Percentiles rank a stretch among this genome's conserved stretches.
These are phyloP conservation scores for Symphodus melops DNA, from an alignment of 2,113 vertebrate species.

Conservation along the genomic window DNA sequence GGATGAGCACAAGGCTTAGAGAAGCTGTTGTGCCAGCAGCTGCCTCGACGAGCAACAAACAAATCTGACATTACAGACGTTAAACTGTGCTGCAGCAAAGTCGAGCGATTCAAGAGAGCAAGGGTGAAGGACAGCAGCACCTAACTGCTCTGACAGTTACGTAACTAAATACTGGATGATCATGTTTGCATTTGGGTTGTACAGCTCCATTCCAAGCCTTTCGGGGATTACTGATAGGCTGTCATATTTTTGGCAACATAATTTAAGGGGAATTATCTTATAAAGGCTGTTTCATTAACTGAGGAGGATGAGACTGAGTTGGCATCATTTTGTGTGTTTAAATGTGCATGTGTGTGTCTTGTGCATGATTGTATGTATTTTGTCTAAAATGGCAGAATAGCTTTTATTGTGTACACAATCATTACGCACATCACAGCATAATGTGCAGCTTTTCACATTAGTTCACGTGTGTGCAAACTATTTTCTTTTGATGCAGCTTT, in stretches of 20 bases:
- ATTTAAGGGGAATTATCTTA: slow-evolving; percentile 65
- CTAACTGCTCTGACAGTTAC: slow-evolving; percentile 24
- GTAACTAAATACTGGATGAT: slow-evolving; percentile 42
- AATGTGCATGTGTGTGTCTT: slow-evolving; percentile 6
- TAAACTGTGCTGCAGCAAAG: slow-evolving; percentile 27
- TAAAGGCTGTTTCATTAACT: slow-evolving; percentile 41
- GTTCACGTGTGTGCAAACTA: slow-evolving; percentile 7
- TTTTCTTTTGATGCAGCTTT: slow-evolving; percentile 40
- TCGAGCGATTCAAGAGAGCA: slow-evolving; percentile 11
- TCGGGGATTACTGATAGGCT: slow-evolving; percentile 50
- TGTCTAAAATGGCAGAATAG: slow-evolving; percentile 35
- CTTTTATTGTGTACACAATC: slow-evolving; percentile 19
- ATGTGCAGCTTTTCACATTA: slow-evolving; percentile 16
- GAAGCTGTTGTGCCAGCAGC: slow-evolving; percentile 32
- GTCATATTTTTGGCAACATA: slow-evolving; percentile 64
- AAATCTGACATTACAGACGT: slow-evolving; percentile 35
- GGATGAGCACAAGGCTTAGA: slow-evolving; percentile 45
- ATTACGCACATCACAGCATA: slow-evolving; percentile 20
- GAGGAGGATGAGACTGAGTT: slow-evolving; percentile 39
- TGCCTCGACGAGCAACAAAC: slow-evolving; percentile 27
- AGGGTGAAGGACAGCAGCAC: slow-evolving; percentile 23
- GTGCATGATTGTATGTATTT: slow-evolving; percentile 6
- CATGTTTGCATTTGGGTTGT: slow-evolving; percentile 52
- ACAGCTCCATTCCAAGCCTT: slow-evolving; percentile 50
- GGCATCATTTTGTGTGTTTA: slow-evolving; percentile 16